Conservation (phyloP, 1,140 invertebrate genomes). For the Zaprionus ornatus region DNA sequence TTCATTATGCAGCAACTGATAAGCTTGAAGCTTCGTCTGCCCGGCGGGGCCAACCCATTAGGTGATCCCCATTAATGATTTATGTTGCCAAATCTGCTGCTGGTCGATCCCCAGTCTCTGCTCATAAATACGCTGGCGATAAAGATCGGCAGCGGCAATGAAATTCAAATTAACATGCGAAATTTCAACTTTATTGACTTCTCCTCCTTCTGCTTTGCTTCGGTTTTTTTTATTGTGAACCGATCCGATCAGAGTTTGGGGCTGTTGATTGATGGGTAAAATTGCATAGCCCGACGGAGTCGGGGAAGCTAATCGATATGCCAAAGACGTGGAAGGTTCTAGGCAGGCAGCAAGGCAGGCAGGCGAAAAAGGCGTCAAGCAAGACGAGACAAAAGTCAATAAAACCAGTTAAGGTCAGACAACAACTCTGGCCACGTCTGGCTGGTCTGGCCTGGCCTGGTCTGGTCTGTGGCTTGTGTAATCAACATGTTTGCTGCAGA, state of each 20-base stretch:
- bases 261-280: slow-evolving; percentile 36
- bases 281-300: slow-evolving; percentile 45
- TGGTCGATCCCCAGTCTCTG: neutral
- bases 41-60: slow-evolving; percentile 38
- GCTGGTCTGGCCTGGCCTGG: slow-evolving; percentile 7
- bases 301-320: slow-evolving; percentile 58
- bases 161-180: slow-evolving; percentile 69
- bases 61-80: slow-evolving; percentile 62
- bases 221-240: slow-evolving; percentile 4
- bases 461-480: slow-evolving; percentile 61
- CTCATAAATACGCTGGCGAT: slow-evolving; percentile 60
- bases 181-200: slow-evolving; percentile 40
- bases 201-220: neutral
- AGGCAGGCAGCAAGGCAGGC: slow-evolving; percentile 28
- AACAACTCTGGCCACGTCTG: slow-evolving; percentile 4
- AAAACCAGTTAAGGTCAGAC: slow-evolving; percentile 79
- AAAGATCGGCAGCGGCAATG: slow-evolving; percentile 49
- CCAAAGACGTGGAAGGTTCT: slow-evolving; percentile 71
- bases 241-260: slow-evolving; percentile 30
- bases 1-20: slow-evolving; percentile 66
- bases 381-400: slow-evolving; percentile 68
- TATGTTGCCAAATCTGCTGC: slow-evolving; percentile 68
- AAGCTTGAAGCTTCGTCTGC: slow-evolving; percentile 34
- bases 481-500: slow-evolving; percentile 77
- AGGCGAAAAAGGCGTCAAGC: slow-evolving; percentile 28